phyloP scores from a whole-genome alignment of 2,888 invertebrate genomes.

The Synanthedon myopaeformis region DNA sequence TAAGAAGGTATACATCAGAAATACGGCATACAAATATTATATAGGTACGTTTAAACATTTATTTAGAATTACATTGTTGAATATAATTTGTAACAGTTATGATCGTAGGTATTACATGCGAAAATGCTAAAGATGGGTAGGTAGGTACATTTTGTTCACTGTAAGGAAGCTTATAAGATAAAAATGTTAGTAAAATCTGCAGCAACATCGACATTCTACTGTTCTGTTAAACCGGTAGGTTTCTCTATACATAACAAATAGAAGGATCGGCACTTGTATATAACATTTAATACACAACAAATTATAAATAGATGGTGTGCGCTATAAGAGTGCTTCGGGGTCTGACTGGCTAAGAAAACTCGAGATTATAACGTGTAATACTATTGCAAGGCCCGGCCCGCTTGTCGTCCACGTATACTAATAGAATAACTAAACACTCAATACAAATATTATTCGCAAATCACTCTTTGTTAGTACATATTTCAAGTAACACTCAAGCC shows the following conservation, averaged over 20 bases:
- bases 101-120: constrained; percentile 5
- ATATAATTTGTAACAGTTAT: constrained; percentile 8
- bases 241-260: neutral
- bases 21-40: constrained; percentile 57
- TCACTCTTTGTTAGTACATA: constrained; percentile 58
- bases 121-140: neutral
- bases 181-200: constrained; percentile 13
- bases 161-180: neutral
- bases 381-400: constrained; percentile 65
- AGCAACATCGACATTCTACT: constrained; percentile 8
- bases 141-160: constrained; percentile 1
- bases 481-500: constrained; percentile 56
- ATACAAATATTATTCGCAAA: constrained; percentile 53
- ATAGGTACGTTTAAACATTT: constrained; percentile 36
- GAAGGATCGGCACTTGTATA: neutral
- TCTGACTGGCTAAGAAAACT: neutral
- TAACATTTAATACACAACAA: neutral
- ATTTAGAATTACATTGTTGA: constrained; percentile 4
- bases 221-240: neutral
- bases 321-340: constrained; percentile 16
- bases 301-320: constrained; percentile 28
- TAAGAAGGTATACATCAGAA: constrained; percentile 16
- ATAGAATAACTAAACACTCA: constrained; percentile 26
- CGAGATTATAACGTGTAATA: constrained; percentile 9
- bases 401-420: constrained; percentile 15